Evolutionary conservation across 1,140 invertebrate species (phyloP).

Genomic region (Apis mellifera): DNA sequence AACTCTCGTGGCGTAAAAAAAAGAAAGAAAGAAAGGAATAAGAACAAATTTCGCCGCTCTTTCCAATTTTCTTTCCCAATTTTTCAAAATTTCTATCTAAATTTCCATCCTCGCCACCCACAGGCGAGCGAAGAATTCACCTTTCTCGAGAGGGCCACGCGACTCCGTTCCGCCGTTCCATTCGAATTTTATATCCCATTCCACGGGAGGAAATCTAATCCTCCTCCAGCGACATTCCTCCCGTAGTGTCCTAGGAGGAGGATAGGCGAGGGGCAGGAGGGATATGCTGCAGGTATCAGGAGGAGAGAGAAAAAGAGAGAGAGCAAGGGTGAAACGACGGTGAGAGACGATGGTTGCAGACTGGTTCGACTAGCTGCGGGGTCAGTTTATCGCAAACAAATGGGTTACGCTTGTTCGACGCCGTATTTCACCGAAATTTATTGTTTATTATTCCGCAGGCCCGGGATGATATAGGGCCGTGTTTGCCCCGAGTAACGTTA

Average conservation of each 20-base stretch:
- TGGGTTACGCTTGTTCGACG: constrained; percentile 80
- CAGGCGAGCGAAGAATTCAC: neutral
- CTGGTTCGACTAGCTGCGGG: constrained; percentile 78
- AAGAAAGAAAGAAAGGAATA: too few relatives aligned
- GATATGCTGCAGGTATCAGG: neutral
- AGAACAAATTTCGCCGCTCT: neutral
- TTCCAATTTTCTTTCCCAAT: neutral
- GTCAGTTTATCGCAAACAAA: constrained; percentile 82
- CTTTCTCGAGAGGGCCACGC: neutral
- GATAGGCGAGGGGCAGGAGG: neutral
- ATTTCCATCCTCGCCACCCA: neutral
- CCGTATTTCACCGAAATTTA: constrained; percentile 80
- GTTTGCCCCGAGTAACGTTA: constrained; percentile 79
- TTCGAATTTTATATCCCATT: neutral
- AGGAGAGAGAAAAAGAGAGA: too few relatives aligned
- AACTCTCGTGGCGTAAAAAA: constrained; percentile 6
- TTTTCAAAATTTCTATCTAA: neutral
- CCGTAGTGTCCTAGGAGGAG: neutral
- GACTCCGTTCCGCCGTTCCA: neutral
- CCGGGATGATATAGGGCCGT: constrained; percentile 78
- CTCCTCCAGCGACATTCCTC: neutral
- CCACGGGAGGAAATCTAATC: constrained; percentile 3
- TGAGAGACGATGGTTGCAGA: constrained; percentile 65
- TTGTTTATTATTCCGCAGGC: constrained; percentile 80
- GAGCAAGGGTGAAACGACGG: constrained; percentile 49